Conservation (phyloP, 2,888 invertebrate genomes). For the Phaonia tiefii region DNA sequence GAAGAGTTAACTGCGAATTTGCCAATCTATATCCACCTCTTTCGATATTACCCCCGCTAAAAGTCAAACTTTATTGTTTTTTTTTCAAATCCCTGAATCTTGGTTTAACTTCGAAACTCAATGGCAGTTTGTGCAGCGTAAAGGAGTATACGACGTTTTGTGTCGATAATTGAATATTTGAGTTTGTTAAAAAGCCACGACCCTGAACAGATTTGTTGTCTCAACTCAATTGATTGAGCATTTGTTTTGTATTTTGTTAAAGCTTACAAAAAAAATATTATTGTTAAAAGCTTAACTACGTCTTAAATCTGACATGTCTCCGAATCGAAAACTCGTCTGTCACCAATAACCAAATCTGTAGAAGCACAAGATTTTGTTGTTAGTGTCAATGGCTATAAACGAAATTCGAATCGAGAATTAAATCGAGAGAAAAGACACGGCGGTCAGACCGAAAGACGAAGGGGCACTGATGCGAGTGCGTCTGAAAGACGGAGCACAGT, state of each 20-base stretch:
- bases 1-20: too few relatives aligned
- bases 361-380: conserved; percentile 54
- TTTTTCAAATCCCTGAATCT: too few relatives aligned
- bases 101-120: too few relatives aligned
- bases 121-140: too few relatives aligned
- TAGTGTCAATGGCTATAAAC: neutral
- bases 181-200: conserved; percentile 41
- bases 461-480: neutral
- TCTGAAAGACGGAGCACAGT: neutral
- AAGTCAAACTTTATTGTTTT: too few relatives aligned
- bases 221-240: conserved; percentile 54
- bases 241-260: conserved; percentile 63
- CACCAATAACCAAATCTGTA: conserved; percentile 77
- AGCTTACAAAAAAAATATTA: conserved; percentile 46
- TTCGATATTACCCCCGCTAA: too few relatives aligned
- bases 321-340: conserved; percentile 69
- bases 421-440: neutral
- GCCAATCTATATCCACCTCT: too few relatives aligned
- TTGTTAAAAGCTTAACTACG: conserved; percentile 64
- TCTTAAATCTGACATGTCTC: conserved; percentile 68
- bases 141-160: too few relatives aligned
- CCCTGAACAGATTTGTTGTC: conserved; percentile 55
- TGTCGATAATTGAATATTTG: neutral
- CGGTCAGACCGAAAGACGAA: neutral
- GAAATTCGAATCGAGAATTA: too few relatives aligned